Conservation (phyloP, 1,140 invertebrate genomes). For the Galleria mellonella region DNA sequence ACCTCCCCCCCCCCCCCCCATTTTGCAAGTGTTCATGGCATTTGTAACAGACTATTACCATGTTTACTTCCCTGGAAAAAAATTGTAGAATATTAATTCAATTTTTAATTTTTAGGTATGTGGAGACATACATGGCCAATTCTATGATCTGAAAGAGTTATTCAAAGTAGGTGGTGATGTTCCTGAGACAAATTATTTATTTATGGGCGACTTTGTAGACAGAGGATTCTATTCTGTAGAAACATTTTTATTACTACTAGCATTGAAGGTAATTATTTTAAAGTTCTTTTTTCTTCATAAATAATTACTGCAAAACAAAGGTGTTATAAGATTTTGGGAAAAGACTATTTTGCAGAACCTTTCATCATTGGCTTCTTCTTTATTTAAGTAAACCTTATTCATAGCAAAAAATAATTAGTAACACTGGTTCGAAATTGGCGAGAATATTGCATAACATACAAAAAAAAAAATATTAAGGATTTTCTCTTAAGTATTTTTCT, state of each 20-base stretch:
- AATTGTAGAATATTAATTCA: no score
- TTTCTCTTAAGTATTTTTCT: no score
- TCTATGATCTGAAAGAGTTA: slow-evolving; percentile 98
- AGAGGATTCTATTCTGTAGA: slow-evolving; percentile 99
- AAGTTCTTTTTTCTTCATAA: not conserved
- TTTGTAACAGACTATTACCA: no score
- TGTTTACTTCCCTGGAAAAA: no score
- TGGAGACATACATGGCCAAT: slow-evolving; percentile 99
- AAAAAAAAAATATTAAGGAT: no score
- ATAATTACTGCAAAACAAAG: not conserved
- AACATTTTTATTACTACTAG: slow-evolving; percentile 97
- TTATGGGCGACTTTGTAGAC: slow-evolving; percentile 99
- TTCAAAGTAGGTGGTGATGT: slow-evolving; percentile 99
- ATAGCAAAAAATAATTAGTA: no score
- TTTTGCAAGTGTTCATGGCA: no score
- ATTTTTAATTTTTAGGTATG: slow-evolving; percentile 84
- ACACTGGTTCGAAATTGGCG: no score
- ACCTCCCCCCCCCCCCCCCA: no score
- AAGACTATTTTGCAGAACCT: not conserved
- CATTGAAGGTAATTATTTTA: slow-evolving; percentile 90
- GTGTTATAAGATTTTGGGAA: not conserved
- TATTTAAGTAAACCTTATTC: no score
- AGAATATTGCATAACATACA: no score
- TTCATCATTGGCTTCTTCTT: no score
- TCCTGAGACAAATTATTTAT: slow-evolving; percentile 98